Evolutionary conservation across 2,797 vertebrate species (phyloP), one percentile per base, ranked within the genome.

Genomic region (Helarctos malayanus): DNA sequence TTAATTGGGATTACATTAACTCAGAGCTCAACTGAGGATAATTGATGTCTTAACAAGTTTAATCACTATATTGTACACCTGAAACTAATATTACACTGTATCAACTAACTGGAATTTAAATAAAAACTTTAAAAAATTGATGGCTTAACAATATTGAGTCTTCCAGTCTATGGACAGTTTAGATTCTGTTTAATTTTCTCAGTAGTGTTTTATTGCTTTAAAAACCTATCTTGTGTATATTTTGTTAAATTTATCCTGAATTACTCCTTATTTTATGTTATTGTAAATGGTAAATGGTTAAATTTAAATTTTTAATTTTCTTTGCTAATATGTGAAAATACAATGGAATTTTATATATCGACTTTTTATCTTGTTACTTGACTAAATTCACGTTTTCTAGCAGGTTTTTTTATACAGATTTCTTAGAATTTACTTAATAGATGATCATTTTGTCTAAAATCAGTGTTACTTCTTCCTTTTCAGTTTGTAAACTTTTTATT

Each of bases 331-430:
- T 47, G n/a, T 63, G 93, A 88, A 91, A 92, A 76, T 81, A 82
- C 16, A 88, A 10, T 71, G 61, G 21, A 75, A 76, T 92, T 87
- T 81, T 59, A 41, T 52, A 56, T 75, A 52, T 79, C 89, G 41
- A 92, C 41, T 83, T 91, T 89, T 6, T 65, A 59, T 91, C 73
- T 56, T 41, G 59, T 79, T 92, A 69, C 56, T 45, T 73, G 86
- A 45, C 52, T 97, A 86, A 90, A 91, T 93, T 89, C 61, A 84
- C 35, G 61, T 82, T 82, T 93, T 89, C 25, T 69, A 85, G 32
- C 47, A 69, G 47, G 10, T 23, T 47, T 78, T 85, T 92, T 80
- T 92, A 75, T 84, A 71, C 19, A 91, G 2, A 63, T 73, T 68
- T 18, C 35, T 91, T 91, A 89, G 38, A 76, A 63, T 91, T 65